Conservation (phyloP, 2,888 invertebrate species). For the Ormyrus pomaceus region DNA sequence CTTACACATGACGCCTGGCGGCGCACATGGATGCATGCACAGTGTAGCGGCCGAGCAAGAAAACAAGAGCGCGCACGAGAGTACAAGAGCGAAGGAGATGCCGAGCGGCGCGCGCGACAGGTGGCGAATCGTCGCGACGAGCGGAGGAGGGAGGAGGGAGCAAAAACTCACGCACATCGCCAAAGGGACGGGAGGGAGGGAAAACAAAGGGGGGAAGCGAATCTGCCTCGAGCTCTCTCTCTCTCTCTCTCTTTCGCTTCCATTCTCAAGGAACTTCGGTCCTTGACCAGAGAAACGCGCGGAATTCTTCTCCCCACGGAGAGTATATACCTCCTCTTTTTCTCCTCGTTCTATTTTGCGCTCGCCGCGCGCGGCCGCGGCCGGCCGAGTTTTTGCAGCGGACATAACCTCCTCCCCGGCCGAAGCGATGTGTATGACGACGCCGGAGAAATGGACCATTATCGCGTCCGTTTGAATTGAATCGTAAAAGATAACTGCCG, state of each 20-base stretch:
- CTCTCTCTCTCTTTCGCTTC: conserved; percentile 39
- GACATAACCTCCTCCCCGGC: neutral
- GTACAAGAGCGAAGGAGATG: neutral
- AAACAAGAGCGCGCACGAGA: neutral
- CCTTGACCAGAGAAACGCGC: conserved; percentile 68
- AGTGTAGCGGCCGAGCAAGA: neutral
- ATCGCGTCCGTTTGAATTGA: conserved; percentile 44
- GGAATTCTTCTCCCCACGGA: conserved; percentile 61
- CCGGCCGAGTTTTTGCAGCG: conserved; percentile 23
- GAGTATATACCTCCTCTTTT: conserved; percentile 27
- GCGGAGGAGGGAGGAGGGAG: neutral
- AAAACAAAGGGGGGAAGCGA: no score
- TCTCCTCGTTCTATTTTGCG: conserved; percentile 32
- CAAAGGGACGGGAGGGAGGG: neutral
- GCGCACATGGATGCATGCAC: neutral
- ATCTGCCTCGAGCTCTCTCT: no score
- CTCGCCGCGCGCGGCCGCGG: conserved; percentile 8
- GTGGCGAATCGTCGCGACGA: conserved; percentile 26
- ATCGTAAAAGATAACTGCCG: conserved; percentile 49
- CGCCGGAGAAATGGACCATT: conserved; percentile 43
- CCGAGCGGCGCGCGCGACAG: conserved; percentile 23
- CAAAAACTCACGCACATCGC: neutral
- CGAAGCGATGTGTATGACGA: conserved; percentile 1
- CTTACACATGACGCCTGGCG: neutral
- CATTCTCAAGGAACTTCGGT: conserved; percentile 65